A percentile compares a stretch with the other conserved stretches of the same genome.
Conservation (phyloP, 2,113 vertebrate genomes). For the Dicerorhinus sumatrensis region DNA sequence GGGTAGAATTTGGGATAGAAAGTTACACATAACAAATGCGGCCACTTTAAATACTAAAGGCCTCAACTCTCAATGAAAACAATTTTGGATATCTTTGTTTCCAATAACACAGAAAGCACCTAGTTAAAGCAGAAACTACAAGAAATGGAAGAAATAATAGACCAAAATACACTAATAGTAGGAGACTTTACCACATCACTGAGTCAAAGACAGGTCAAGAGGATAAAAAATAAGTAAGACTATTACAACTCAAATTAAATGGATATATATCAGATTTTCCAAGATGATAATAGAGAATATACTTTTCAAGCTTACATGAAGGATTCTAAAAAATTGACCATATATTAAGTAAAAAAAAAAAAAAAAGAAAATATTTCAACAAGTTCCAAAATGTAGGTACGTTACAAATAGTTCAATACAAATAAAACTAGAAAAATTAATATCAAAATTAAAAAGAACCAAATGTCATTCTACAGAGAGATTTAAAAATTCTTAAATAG, state of each 20-base stretch:
- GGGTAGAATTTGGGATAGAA: not conserved
- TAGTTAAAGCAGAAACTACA: not conserved
- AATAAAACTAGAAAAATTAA: not conserved
- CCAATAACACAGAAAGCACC: not conserved
- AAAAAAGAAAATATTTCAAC: not conserved
- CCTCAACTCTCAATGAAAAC: not conserved
- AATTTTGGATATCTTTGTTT: not conserved
- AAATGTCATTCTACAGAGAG: not conserved
- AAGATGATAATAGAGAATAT: not conserved
- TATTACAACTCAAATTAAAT: not conserved
- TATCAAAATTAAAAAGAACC: not conserved
- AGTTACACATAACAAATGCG: not conserved
- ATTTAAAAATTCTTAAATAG: not conserved
- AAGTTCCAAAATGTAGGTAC: not conserved
- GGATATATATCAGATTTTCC: not conserved
- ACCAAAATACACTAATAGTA: not conserved
- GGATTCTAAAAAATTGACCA: not conserved
- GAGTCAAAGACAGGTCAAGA: not conserved
- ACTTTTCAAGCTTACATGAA: not conserved
- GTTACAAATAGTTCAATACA: not conserved
- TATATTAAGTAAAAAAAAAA: not conserved
- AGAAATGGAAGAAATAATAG: not conserved
- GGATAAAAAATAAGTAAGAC: not conserved
- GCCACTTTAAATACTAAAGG: not conserved
- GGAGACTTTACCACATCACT: not conserved